phyloP scores from a whole-genome alignment of 2,888 invertebrate species.

The Drosophila anomelani region DNA sequence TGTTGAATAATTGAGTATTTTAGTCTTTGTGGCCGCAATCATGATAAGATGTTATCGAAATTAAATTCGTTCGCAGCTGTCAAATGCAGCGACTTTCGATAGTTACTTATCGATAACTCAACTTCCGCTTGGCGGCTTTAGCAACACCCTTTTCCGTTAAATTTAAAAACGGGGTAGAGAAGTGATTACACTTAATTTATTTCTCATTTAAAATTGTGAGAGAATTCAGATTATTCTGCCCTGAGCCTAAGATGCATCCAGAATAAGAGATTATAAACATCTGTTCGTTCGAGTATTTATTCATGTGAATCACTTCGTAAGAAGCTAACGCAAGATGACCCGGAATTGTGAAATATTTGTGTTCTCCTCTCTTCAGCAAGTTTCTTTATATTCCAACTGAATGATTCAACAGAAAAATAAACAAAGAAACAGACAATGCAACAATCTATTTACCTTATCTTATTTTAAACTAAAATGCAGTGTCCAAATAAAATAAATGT shows the following conservation, averaged over 20 bases:
- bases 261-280: background rate
- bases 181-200: accelerated
- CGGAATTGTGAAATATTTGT: slow-evolving; percentile 12
- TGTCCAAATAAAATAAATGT: background rate
- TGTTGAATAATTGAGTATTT: background rate
- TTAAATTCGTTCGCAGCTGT: too few species aligned
- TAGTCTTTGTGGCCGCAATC: too few species aligned
- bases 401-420: background rate
- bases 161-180: background rate
- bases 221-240: background rate
- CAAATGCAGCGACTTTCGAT: background rate
- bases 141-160: slow-evolving; percentile 12
- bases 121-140: background rate
- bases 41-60: too few species aligned
- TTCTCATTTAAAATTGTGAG: background rate
- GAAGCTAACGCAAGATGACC: slow-evolving; percentile 9
- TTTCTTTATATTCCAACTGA: background rate
- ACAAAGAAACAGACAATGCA: background rate
- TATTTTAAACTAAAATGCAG: background rate
- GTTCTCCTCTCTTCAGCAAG: background rate
- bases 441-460: background rate
- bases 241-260: background rate
- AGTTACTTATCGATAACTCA: slow-evolving; percentile 9
- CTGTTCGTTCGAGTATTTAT: background rate
- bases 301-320: background rate